phyloP scores from a whole-genome alignment of 2,113 vertebrate genomes.

The Syngnathus floridae region DNA sequence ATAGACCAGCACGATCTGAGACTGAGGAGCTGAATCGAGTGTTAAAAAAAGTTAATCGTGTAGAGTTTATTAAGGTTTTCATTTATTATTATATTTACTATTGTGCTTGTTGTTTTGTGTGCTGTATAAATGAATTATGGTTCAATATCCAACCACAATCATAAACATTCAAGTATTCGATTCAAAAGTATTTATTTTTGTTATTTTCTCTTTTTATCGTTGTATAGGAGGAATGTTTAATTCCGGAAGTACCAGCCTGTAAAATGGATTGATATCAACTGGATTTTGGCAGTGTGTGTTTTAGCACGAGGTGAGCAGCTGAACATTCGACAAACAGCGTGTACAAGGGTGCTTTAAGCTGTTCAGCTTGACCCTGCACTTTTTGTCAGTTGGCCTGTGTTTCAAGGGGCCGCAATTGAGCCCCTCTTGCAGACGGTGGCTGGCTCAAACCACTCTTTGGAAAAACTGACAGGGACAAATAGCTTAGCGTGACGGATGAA shows the following conservation, averaged over 20 bases:
- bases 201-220: not conserved
- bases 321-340: constrained; percentile 32
- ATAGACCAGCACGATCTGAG: not conserved
- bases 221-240: not conserved
- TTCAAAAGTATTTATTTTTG: not conserved
- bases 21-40: not conserved
- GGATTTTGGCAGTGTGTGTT: constrained; percentile 21
- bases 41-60: not conserved
- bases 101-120: not conserved
- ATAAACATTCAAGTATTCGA: not conserved
- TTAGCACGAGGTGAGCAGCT: constrained; percentile 42
- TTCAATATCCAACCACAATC: no score
- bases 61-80: not conserved
- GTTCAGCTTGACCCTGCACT: constrained; percentile 19
- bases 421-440: constrained; percentile 17
- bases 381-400: constrained; percentile 29
- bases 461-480: not conserved
- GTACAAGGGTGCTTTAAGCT: constrained; percentile 34
- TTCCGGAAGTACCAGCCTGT: not conserved
- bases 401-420: constrained; percentile 22
- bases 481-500: not conserved
- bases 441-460: constrained; percentile 2
- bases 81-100: not conserved
- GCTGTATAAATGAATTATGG: not conserved
- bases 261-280: not conserved